phyloP scores from a whole-genome alignment of 2,113 vertebrate genomes.

The Zapornia atra region DNA sequence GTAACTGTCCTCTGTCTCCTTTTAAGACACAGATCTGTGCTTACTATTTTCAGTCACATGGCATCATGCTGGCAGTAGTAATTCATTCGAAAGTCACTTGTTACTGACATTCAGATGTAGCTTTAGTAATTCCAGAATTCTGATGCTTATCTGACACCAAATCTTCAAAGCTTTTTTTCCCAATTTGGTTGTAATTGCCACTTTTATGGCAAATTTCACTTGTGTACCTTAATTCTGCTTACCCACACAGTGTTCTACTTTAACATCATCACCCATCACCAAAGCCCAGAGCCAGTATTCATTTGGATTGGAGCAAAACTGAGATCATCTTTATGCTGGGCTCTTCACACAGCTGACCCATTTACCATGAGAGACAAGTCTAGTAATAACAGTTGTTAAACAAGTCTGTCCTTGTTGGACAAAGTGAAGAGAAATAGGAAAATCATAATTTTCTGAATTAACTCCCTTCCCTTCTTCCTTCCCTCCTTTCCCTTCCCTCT shows the following conservation, averaged over 20 bases:
- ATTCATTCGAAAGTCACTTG: background rate
- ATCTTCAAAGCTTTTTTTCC: background rate
- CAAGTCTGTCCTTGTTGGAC: background rate
- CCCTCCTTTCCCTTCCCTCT: too few species aligned
- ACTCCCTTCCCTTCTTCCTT: too few species aligned
- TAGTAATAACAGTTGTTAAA: background rate
- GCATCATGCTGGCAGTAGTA: background rate
- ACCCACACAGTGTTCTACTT: background rate
- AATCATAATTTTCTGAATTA: accelerated
- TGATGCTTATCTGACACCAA: background rate
- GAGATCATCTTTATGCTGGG: background rate
- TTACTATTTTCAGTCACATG: background rate
- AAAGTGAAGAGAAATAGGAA: background rate
- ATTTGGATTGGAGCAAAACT: background rate
- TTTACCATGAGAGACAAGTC: background rate
- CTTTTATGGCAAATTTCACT: background rate
- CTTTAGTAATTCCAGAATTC: background rate
- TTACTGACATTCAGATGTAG: background rate
- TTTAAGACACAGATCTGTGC: background rate
- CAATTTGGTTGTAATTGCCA: background rate
- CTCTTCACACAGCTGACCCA: background rate
- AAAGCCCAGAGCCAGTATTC: background rate
- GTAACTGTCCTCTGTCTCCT: background rate
- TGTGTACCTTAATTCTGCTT: background rate
- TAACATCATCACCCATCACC: background rate